A percentile compares a stretch with the other conserved stretches of the same genome.
Evolutionary conservation across 2,797 vertebrate species (phyloP).

Genomic region (Botia kubotai): DNA sequence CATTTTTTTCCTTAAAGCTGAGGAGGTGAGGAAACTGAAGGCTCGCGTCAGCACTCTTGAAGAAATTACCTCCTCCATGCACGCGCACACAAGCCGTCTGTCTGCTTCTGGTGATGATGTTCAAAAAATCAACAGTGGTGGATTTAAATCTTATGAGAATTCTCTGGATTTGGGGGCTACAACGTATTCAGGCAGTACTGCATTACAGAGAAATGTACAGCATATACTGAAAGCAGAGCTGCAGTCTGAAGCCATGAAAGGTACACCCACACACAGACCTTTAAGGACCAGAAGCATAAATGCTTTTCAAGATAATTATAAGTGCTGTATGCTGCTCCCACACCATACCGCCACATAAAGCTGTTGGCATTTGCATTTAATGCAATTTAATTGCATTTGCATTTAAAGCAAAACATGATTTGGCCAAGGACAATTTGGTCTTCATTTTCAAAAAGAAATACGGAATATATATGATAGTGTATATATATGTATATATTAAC

Average conservation of each 20-base stretch:
- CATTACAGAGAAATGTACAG: slow-evolving; percentile 75
- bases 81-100: slow-evolving; percentile 57
- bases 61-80: slow-evolving; percentile 42
- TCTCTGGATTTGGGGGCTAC: slow-evolving; percentile 17
- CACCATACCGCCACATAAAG: background rate
- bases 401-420: no score
- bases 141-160: slow-evolving; percentile 54
- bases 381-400: no score
- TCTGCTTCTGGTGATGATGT: slow-evolving; percentile 52
- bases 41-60: slow-evolving; percentile 84
- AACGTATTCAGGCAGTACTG: slow-evolving; percentile 54
- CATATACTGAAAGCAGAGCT: slow-evolving; percentile 80
- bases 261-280: slow-evolving; percentile 68
- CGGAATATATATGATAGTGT: no score
- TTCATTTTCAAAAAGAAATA: no score
- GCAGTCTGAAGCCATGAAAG: slow-evolving; percentile 80
- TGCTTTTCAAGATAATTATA: no score
- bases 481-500: background rate
- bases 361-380: no score
- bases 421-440: no score
- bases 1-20: slow-evolving; percentile 75
- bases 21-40: slow-evolving; percentile 90
- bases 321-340: background rate
- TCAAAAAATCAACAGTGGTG: slow-evolving; percentile 3
- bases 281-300: background rate